Conservation (phyloP, 2,797 vertebrate species). For the Phoeniculus purpureus region DNA sequence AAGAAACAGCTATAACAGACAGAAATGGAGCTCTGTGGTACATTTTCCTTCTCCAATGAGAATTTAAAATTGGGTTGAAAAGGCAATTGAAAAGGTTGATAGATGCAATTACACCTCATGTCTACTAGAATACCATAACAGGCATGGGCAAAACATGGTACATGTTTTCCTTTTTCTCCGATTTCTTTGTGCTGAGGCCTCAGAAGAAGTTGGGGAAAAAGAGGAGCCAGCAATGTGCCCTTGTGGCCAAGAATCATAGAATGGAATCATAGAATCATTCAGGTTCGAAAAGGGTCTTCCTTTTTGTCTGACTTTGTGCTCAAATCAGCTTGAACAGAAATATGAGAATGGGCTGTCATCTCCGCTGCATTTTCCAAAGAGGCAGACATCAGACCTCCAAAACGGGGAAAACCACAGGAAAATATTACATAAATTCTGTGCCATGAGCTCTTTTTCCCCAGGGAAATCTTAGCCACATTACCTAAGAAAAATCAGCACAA, state of each 20-base stretch:
- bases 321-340: neutral
- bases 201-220: no score
- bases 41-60: neutral
- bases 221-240: no score
- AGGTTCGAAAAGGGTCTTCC: neutral
- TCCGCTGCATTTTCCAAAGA: neutral
- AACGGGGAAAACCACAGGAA: neutral
- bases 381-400: neutral
- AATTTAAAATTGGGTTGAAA: neutral
- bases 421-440: neutral
- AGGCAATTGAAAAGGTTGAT: neutral
- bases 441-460: neutral
- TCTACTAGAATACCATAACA: neutral
- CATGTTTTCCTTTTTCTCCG: neutral
- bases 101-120: neutral
- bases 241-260: no score
- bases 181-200: neutral
- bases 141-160: neutral
- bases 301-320: neutral
- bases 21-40: neutral
- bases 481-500: constrained; percentile 7
- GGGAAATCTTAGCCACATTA: neutral
- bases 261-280: no score
- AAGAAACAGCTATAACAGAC: fast-evolving
- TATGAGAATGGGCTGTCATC: neutral